A percentile compares a stretch with the other conserved stretches of the same genome.
Evolutionary conservation across 2,113 vertebrate genomes (phyloP).

Genomic region (Elgaria multicarinata): DNA sequence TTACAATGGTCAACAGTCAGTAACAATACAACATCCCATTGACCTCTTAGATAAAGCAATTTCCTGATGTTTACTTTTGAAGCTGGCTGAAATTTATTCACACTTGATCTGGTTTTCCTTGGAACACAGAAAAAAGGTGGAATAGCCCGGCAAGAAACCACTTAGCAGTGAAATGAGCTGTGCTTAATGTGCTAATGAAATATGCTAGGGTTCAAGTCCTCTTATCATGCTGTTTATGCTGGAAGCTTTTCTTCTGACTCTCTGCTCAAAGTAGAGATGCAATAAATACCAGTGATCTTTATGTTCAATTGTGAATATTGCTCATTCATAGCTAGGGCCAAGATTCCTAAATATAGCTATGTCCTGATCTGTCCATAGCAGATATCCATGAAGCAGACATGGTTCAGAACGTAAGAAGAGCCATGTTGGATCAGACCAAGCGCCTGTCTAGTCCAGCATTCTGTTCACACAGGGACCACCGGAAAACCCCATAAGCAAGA

Average conservation of each 20-base stretch:
- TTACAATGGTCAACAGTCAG: slow-evolving; percentile 31
- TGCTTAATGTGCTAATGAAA: slow-evolving; percentile 6
- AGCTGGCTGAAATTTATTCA: neutral
- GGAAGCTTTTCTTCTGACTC: neutral
- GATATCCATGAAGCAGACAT: neutral
- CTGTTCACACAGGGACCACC: too few species aligned
- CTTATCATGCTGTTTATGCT: neutral
- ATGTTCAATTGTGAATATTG: neutral
- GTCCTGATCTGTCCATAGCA: too few species aligned
- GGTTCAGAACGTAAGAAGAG: too few species aligned
- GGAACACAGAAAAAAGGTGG: neutral
- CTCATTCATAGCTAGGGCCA: neutral
- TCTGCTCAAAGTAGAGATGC: neutral
- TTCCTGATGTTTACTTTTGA: slow-evolving; percentile 31
- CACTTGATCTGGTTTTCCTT: neutral
- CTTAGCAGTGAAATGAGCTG: slow-evolving; percentile 15
- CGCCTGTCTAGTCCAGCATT: too few species aligned
- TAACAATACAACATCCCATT: slow-evolving; percentile 23
- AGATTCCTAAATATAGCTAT: neutral
- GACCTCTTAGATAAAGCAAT: neutral
- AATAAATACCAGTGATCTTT: neutral
- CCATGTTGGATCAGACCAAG: too few species aligned
- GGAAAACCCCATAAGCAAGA: too few species aligned
- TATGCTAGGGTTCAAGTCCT: neutral
- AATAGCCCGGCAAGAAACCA: neutral